Percentiles rank a stretch among this genome's conserved stretches.
Evolutionary conservation across 2,113 vertebrate genomes (phyloP).

Genomic region (Leucopsar rothschildi): DNA sequence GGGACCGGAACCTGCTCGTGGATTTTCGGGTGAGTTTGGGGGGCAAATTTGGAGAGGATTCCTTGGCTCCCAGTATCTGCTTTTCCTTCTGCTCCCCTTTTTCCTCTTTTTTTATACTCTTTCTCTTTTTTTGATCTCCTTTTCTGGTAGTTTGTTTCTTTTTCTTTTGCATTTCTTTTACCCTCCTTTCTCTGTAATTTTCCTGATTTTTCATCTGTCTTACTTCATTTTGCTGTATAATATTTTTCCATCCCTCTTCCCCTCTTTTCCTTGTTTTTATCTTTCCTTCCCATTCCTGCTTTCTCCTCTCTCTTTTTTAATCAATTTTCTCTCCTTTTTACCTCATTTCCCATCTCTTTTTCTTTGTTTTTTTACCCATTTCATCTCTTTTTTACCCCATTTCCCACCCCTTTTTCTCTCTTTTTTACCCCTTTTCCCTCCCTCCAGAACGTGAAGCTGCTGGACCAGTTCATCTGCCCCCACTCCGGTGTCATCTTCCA

Average conservation of each 20-base stretch:
- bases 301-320: not conserved
- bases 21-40: not conserved
- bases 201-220: fast-evolving
- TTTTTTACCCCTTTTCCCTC: too few relatives aligned
- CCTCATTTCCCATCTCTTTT: not conserved
- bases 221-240: fast-evolving
- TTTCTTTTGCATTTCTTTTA: fast-evolving
- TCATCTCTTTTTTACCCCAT: not conserved
- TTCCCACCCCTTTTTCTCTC: not conserved
- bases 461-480: not conserved
- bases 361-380: not conserved
- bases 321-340: not conserved
- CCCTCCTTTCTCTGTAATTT: fast-evolving
- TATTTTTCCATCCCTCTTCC: fast-evolving
- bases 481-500: not conserved
- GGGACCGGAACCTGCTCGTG: not conserved
- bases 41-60: fast-evolving
- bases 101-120: fast-evolving
- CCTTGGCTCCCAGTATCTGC: too few relatives aligned
- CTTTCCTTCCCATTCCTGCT: fast-evolving
- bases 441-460: not conserved
- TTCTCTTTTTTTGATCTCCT: fast-evolving
- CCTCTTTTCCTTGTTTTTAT: too few relatives aligned
- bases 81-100: fast-evolving
- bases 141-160: fast-evolving